Conservation (phyloP, 2,888 invertebrate species). For the Bombylius major region DNA sequence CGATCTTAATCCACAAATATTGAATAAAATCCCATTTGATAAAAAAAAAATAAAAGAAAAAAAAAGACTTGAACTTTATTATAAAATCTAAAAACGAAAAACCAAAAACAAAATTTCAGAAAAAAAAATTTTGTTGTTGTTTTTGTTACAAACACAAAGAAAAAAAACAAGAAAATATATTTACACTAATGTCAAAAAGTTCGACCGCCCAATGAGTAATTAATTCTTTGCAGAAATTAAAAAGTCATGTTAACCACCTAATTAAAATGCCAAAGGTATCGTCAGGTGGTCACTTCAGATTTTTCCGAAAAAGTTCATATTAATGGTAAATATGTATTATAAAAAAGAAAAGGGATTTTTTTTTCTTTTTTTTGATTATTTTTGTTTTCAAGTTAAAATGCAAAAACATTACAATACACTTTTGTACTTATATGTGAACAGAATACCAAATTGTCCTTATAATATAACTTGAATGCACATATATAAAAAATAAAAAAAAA, state of each 20-base stretch:
- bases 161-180: no score
- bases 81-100: no score
- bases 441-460: neutral
- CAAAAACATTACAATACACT: neutral
- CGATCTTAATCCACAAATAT: neutral
- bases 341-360: neutral
- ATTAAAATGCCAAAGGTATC: conserved; percentile 32
- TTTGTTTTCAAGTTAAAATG: neutral
- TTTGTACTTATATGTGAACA: neutral
- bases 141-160: no score
- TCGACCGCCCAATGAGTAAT: conserved; percentile 36
- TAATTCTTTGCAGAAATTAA: conserved; percentile 37
- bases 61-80: no score
- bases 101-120: no score
- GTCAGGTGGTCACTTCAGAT: conserved; percentile 3
- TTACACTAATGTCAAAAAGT: neutral
- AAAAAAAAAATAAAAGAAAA: no score
- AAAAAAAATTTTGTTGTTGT: no score
- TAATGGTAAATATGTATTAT: no score
- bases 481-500: no score
- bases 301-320: neutral
- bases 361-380: no score
- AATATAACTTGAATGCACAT: neutral
- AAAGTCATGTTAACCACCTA: conserved; percentile 38
- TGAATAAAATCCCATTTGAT: no score